Conservation (phyloP, 2,113 vertebrate genomes). For the Microtus richardsoni region DNA sequence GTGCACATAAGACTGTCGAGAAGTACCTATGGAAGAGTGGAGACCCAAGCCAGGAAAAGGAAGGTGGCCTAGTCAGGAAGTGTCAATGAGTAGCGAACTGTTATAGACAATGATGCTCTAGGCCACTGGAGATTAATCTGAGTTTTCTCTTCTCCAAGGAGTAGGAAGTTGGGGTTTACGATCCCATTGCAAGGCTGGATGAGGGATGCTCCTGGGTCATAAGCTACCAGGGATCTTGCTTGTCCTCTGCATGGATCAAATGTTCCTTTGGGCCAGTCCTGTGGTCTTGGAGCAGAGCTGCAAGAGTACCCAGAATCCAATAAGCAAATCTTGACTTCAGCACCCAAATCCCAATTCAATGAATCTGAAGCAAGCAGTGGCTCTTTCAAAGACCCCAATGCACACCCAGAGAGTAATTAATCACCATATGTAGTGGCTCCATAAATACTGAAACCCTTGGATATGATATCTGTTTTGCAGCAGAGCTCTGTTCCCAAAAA, state of each 20-base stretch:
- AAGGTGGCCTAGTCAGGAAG: neutral
- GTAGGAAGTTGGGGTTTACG: neutral
- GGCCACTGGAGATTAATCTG: neutral
- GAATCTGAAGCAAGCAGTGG: neutral
- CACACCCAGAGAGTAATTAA: neutral
- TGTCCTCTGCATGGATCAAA: neutral
- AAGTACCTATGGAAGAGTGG: neutral
- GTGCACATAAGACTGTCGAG: neutral
- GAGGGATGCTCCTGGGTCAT: neutral
- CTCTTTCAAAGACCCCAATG: neutral
- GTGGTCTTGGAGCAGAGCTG: neutral
- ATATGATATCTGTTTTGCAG: neutral
- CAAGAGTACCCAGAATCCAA: neutral
- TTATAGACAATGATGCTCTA: neutral
- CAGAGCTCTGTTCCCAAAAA: neutral
- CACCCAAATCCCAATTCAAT: neutral
- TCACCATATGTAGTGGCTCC: neutral
- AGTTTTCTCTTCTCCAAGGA: neutral
- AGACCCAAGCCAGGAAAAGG: neutral
- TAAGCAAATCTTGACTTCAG: neutral
- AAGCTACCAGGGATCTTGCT: neutral
- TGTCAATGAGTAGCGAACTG: neutral
- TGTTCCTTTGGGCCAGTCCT: neutral
- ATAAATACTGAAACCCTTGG: neutral
- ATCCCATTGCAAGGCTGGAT: neutral